Evolutionary conservation across 2,888 invertebrate species (phyloP).

Genomic region (Chaetogeoica ovagalla): DNA sequence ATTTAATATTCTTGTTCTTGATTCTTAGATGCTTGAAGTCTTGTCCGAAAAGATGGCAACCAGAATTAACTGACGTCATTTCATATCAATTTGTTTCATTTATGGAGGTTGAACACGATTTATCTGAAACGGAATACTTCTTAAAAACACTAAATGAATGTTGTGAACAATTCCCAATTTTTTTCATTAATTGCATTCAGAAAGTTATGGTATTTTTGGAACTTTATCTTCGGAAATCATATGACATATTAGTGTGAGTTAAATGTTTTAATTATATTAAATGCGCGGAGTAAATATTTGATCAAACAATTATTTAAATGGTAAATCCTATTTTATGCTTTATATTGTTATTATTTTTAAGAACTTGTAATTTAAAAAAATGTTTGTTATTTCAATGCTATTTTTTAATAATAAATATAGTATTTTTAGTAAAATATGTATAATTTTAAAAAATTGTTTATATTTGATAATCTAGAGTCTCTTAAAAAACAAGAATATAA

Average conservation of each 20-base stretch:
- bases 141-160: constrained; percentile 37
- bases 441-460: no score
- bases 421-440: no score
- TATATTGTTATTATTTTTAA: no score
- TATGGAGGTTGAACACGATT: not conserved
- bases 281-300: no score
- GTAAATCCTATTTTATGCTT: no score
- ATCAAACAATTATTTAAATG: no score
- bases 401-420: no score
- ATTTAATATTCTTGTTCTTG: not conserved
- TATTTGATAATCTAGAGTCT: no score
- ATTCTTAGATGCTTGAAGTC: constrained; percentile 25
- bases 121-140: constrained; percentile 15
- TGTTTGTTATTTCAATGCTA: no score
- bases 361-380: no score
- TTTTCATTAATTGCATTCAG: constrained; percentile 3
- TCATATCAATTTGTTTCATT: not conserved
- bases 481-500: no score
- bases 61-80: constrained; percentile 11
- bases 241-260: constrained; percentile 31
- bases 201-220: constrained; percentile 7
- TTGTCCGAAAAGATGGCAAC: constrained; percentile 20
- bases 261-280: not conserved
- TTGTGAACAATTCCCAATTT: constrained; percentile 22
- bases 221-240: constrained; percentile 1